These are phyloP conservation scores for Octonoba sinensis DNA, from an alignment of 2,888 invertebrate species.

Conservation along the genomic window DNA sequence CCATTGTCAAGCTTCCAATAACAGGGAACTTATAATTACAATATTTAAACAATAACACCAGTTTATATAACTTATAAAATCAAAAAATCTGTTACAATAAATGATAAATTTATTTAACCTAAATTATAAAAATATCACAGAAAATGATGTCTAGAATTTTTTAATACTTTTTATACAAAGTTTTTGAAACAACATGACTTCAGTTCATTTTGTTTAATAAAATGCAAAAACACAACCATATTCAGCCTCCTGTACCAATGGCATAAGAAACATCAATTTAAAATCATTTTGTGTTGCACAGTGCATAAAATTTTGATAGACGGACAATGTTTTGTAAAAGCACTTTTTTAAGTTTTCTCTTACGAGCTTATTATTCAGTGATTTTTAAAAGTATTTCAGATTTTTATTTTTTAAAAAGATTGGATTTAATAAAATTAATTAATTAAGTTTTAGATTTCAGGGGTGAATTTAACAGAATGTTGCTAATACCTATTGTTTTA, in stretches of 20 bases:
- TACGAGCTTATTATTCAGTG: too few relatives aligned
- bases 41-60: conserved; percentile 60
- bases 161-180: conserved; percentile 47
- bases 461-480: too few relatives aligned
- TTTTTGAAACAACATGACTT: conserved; percentile 34
- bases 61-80: conserved; percentile 50
- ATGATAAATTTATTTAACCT: conserved; percentile 54
- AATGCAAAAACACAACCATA: conserved; percentile 49
- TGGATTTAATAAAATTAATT: too few relatives aligned
- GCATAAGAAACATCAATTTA: too few relatives aligned
- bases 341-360: too few relatives aligned
- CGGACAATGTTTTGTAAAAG: too few relatives aligned
- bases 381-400: too few relatives aligned
- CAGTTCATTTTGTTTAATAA: conserved; percentile 18
- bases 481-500: too few relatives aligned
- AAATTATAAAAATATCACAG: conserved; percentile 62
- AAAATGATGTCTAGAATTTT: conserved; percentile 42
- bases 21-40: conserved; percentile 60
- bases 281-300: too few relatives aligned
- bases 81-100: conserved; percentile 49
- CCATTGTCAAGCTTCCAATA: conserved; percentile 60
- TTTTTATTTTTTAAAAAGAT: too few relatives aligned
- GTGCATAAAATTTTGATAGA: too few relatives aligned
- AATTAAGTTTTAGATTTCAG: too few relatives aligned
- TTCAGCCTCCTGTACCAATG: not conserved